Conservation (phyloP, 2,113 vertebrate species). For the Eclectus roratus region DNA sequence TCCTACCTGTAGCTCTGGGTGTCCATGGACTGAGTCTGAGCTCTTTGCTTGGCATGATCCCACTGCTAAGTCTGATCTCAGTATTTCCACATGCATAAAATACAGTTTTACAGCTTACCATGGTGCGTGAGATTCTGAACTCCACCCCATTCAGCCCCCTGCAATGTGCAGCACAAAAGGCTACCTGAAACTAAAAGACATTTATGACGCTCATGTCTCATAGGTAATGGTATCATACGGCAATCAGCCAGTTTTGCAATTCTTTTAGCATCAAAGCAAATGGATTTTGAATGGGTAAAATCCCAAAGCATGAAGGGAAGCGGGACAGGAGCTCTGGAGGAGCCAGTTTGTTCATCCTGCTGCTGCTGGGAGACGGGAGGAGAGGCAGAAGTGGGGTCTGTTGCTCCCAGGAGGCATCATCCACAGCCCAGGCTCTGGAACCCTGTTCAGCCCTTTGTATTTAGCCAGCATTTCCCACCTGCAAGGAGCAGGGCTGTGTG, state of each 20-base stretch:
- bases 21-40: not conserved
- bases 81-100: not conserved
- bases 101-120: fast-evolving
- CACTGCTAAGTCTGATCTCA: not conserved
- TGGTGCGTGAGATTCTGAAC: not conserved
- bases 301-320: not conserved
- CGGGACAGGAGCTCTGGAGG: not conserved
- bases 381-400: not conserved
- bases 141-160: not conserved
- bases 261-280: not conserved
- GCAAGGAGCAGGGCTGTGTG: not conserved
- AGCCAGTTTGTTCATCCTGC: not conserved
- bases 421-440: not conserved
- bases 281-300: not conserved
- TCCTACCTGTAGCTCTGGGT: not conserved
- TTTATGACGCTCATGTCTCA: not conserved
- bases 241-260: not conserved
- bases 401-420: not conserved
- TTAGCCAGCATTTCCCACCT: not conserved
- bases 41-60: not conserved
- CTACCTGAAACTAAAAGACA: not conserved
- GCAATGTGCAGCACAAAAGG: not conserved
- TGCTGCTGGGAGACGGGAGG: not conserved
- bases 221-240: not conserved
- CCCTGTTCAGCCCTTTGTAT: not conserved